A percentile compares a stretch with the other conserved stretches of the same genome.
phyloP scores from a whole-genome alignment of 2,113 vertebrate genomes.

The Donacobius atricapilla region DNA sequence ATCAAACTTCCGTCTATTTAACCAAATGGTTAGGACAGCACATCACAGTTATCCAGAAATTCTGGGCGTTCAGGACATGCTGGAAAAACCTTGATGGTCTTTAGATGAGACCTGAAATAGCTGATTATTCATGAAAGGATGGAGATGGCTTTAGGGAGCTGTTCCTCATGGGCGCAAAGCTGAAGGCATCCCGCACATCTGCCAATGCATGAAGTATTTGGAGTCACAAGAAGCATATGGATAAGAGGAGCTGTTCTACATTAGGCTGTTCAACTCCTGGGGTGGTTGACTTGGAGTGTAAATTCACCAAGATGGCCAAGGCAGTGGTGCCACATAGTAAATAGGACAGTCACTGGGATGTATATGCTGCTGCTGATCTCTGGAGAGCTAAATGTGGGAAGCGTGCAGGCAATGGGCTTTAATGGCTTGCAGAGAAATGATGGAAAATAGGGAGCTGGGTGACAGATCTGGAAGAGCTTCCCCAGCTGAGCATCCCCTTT shows the following conservation, averaged over 20 bases:
- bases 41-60: accelerated
- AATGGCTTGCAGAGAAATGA: not conserved
- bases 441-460: not conserved
- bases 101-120: not conserved
- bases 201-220: accelerated
- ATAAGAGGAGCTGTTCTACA: not conserved
- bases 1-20: not conserved
- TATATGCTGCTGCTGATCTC: not conserved
- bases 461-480: not conserved
- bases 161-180: not conserved
- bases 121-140: not conserved
- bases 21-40: not conserved
- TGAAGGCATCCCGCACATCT: accelerated
- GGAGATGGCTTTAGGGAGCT: not conserved
- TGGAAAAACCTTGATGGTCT: not conserved
- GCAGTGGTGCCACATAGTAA: not conserved
- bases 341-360: not conserved
- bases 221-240: not conserved
- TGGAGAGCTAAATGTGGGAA: not conserved
- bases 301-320: not conserved
- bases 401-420: accelerated
- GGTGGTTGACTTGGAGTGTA: not conserved
- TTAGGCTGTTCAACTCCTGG: not conserved
- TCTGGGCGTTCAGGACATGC: not conserved
- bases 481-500: not conserved